phyloP scores from a whole-genome alignment of 2,113 vertebrate species.

The Hydropotes inermis region DNA sequence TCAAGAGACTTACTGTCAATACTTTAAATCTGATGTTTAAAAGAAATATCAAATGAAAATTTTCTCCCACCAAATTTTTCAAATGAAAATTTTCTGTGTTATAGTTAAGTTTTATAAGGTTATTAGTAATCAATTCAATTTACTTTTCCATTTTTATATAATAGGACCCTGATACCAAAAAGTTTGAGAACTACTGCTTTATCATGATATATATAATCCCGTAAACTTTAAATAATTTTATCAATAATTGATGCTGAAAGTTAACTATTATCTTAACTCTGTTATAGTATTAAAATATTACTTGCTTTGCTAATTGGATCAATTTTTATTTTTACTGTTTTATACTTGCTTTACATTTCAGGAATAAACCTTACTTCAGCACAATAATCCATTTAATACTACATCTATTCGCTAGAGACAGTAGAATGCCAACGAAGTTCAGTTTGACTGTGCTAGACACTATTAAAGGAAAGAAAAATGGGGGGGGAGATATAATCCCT shows the following conservation, averaged over 20 bases:
- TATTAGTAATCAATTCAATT: neutral
- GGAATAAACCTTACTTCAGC: neutral
- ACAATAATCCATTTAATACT: constrained; percentile 35
- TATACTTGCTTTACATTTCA: constrained; percentile 43
- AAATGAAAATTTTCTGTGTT: neutral
- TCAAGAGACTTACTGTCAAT: neutral
- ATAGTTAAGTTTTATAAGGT: neutral
- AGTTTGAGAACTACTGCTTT: neutral
- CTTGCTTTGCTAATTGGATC: neutral
- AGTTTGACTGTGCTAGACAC: neutral
- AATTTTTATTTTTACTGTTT: constrained; percentile 42
- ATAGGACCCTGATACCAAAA: neutral
- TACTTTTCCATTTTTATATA: neutral
- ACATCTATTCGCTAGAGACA: neutral
- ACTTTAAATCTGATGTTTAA: neutral
- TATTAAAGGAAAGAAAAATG: neutral
- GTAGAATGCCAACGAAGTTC: neutral
- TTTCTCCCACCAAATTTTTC: neutral
- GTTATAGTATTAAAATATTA: neutral
- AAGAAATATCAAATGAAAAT: neutral
- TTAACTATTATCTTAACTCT: neutral
- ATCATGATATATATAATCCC: neutral
- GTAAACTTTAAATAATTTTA: neutral
- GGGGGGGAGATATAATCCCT: neutral
- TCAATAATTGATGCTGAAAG: neutral